Base-by-base conservation (phyloP, 2,113 vertebrate genomes). In the Toxotes chatareus region DNA sequence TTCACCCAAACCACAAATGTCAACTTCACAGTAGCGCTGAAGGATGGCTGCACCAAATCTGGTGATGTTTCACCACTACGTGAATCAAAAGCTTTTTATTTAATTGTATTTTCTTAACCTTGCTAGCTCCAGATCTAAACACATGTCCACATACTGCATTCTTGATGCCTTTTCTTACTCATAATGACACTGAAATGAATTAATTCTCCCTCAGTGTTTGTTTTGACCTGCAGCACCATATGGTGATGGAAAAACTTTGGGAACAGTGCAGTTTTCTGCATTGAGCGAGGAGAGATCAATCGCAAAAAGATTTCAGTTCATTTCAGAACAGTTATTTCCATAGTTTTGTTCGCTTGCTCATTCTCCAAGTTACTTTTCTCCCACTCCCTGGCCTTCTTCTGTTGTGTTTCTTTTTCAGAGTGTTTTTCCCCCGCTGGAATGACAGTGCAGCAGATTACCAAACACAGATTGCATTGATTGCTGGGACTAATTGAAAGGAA, bases 401-500 rank as follows among this genome's bases (percentile, higher is more conserved):
- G 44, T 86, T 82, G 68, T 66, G 70, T 76, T 84, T 84, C 62
- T 66, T 77, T 65, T 51, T 55, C 62, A 34, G 42, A 56, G 55
- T 79, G 23, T 87, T 84, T 76, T 27, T 68, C 68, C 77, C 80
- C 79, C 3, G 12, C 59, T 3, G 19, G 72, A 90, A 86, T 40
- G 60, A 88, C 82, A 74, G 67, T 76, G 86, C 80, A 66, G 85
- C 86, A 90, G 76, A 91, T 91, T 87, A 90, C 84, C 85, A 83
- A 91, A 89, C 82, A 91, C 88, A 90, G 88, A 91, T 88, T 91
- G 89, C 92, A 92, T 89, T 88, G 92, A 93, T 93, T 93, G 93
- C 79, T 65, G 38, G 55, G 69, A 86, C 92, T 93, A 93, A 93
- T 93, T 94, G 92, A 94, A 94, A 93, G 88, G 86, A 92, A 85